phyloP scores from a whole-genome alignment of 1,140 invertebrate genomes.

The Leptinotarsa texana region DNA sequence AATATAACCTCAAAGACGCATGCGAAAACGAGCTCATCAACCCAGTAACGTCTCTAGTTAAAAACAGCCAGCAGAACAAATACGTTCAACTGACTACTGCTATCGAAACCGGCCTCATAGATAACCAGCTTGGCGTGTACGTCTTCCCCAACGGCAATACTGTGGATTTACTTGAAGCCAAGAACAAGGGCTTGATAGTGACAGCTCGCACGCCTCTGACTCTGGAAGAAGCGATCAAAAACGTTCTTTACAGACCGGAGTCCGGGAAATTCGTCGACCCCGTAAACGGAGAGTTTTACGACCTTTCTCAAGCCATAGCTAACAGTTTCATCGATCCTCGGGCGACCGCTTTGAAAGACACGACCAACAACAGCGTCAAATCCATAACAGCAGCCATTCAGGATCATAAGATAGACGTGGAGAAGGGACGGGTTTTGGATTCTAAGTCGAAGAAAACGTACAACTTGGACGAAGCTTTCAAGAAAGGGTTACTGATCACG shows the following conservation, averaged over 20 bases:
- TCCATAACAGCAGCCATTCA: constrained; percentile 75
- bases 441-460: constrained; percentile 73
- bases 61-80: constrained; percentile 69
- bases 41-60: constrained; percentile 76
- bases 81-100: constrained; percentile 78
- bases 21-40: constrained; percentile 81
- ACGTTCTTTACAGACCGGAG: constrained; percentile 74
- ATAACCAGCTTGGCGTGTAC: constrained; percentile 73
- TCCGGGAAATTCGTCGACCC: constrained; percentile 82
- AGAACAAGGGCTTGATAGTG: constrained; percentile 73
- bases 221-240: constrained; percentile 77
- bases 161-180: constrained; percentile 73
- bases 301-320: constrained; percentile 73
- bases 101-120: constrained; percentile 71
- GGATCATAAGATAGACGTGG: constrained; percentile 77
- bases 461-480: constrained; percentile 74
- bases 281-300: constrained; percentile 68
- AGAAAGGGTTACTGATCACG: constrained; percentile 73
- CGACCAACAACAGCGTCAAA: constrained; percentile 72
- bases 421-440: constrained; percentile 77
- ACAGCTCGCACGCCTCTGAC: constrained; percentile 70
- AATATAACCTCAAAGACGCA: constrained; percentile 78
- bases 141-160: constrained; percentile 65
- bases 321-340: constrained; percentile 75
- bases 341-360: constrained; percentile 77